A percentile compares a stretch with the other conserved stretches of the same genome.
These are phyloP conservation scores for Tursiops truncatus DNA, from an alignment of 2,113 vertebrate genomes.

Conservation along the genomic window DNA sequence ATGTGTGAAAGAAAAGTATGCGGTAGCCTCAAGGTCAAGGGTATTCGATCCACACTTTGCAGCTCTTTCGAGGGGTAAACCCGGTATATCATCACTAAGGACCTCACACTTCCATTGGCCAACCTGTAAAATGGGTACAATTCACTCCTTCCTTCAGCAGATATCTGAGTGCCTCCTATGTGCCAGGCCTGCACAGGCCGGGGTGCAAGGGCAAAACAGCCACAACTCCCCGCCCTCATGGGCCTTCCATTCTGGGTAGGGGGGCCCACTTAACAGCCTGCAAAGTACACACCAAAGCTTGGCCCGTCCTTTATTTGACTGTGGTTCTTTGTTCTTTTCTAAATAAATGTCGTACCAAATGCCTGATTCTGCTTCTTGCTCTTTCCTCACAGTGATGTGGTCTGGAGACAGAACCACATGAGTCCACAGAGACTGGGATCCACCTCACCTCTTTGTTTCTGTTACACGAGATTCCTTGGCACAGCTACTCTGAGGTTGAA, in stretches of 20 bases:
- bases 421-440: not conserved
- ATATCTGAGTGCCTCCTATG: not conserved
- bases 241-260: not conserved
- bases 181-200: not conserved
- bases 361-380: not conserved
- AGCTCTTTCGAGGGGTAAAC: not conserved
- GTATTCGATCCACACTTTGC: not conserved
- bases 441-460: not conserved
- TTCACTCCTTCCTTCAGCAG: not conserved
- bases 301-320: not conserved
- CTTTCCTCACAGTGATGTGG: not conserved
- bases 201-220: not conserved
- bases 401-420: not conserved
- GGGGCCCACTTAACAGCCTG: no score
- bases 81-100: not conserved
- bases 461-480: not conserved
- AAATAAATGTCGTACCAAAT: not conserved
- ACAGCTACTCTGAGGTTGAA: not conserved
- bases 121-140: not conserved
- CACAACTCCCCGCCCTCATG: fast-evolving
- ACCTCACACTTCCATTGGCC: not conserved
- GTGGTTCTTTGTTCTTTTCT: not conserved
- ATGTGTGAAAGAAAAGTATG: not conserved
- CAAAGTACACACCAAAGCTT: fast-evolving
- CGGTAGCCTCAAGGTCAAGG: not conserved